Evolutionary conservation across 1,140 invertebrate species (phyloP).

Genomic region (Bombus pascuorum): DNA sequence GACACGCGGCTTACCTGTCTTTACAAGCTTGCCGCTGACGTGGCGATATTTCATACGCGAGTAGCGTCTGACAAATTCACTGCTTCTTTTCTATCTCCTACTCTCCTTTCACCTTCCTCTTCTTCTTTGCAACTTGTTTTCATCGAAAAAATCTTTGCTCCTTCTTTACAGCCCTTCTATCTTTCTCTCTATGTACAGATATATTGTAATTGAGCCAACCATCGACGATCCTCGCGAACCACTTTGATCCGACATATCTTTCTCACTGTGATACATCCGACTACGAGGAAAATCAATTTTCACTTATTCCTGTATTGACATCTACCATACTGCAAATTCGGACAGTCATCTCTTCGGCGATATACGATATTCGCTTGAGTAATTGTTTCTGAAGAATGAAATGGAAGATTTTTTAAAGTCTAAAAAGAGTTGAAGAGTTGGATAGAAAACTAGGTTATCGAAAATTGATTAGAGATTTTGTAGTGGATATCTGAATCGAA

Average conservation of each 20-base stretch:
- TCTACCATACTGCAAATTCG: not conserved
- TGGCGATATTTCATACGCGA: constrained; percentile 51
- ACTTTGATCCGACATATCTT: constrained; percentile 50
- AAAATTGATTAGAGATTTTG: not conserved
- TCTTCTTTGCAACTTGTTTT: not conserved
- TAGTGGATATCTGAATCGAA: not conserved
- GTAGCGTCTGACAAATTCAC: constrained; percentile 2
- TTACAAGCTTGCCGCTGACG: constrained; percentile 44
- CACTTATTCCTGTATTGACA: constrained; percentile 28
- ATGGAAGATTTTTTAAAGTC: not conserved
- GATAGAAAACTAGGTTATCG: too few relatives aligned
- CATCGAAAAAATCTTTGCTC: not conserved
- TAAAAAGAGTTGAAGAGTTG: not conserved
- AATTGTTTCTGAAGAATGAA: not conserved
- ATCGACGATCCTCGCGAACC: constrained; percentile 52
- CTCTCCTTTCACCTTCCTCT: not conserved
- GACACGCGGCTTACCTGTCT: constrained; percentile 17
- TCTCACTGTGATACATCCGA: not conserved
- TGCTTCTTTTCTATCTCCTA: not conserved
- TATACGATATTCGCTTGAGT: not conserved
- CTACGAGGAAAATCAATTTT: constrained; percentile 57
- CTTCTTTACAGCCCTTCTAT: not conserved
- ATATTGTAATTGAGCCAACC: constrained; percentile 57
- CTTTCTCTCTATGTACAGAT: not conserved
- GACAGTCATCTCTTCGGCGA: not conserved